These are phyloP conservation scores for Drosophila neotestacea DNA, from an alignment of 2,888 invertebrate genomes.

Conservation along the genomic window DNA sequence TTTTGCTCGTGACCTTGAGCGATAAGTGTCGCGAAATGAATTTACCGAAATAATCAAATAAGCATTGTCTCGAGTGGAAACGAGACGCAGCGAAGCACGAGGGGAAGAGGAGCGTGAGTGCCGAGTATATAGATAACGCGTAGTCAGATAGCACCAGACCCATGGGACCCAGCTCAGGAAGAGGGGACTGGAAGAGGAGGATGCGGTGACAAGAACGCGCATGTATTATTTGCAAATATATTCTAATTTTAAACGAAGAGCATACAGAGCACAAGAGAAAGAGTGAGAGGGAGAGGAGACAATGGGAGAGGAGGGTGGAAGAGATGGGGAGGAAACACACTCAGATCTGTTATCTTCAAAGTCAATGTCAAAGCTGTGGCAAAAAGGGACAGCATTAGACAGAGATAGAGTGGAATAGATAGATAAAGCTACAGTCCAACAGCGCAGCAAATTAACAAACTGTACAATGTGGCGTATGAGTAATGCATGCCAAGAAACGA, in stretches of 20 bases:
- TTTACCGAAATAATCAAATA: conserved; percentile 78
- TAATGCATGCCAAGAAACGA: conserved; percentile 32
- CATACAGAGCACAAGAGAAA: background rate
- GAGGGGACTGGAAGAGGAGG: background rate
- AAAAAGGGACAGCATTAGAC: conserved; percentile 17
- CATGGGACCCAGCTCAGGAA: background rate
- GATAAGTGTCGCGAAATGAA: conserved; percentile 80
- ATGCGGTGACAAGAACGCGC: conserved; percentile 4
- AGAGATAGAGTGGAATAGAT: conserved; percentile 9
- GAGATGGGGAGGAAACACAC: conserved; percentile 3
- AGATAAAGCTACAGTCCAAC: conserved; percentile 24
- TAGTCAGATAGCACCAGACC: conserved; percentile 45
- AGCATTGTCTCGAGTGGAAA: conserved; percentile 22
- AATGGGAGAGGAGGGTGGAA: background rate
- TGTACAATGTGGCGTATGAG: conserved; percentile 60
- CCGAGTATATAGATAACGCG: conserved; percentile 59
- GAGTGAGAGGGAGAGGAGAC: background rate
- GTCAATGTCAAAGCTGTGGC: conserved; percentile 76
- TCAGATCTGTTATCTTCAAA: conserved; percentile 65
- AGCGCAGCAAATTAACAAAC: conserved; percentile 32
- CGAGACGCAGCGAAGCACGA: background rate
- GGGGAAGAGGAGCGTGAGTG: conserved; percentile 44
- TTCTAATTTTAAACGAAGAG: conserved; percentile 64
- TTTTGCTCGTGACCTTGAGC: conserved; percentile 83
- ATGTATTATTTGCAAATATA: conserved; percentile 23